Evolutionary conservation across 2,888 invertebrate species (phyloP).

Genomic region (Tupiocoris notatus): DNA sequence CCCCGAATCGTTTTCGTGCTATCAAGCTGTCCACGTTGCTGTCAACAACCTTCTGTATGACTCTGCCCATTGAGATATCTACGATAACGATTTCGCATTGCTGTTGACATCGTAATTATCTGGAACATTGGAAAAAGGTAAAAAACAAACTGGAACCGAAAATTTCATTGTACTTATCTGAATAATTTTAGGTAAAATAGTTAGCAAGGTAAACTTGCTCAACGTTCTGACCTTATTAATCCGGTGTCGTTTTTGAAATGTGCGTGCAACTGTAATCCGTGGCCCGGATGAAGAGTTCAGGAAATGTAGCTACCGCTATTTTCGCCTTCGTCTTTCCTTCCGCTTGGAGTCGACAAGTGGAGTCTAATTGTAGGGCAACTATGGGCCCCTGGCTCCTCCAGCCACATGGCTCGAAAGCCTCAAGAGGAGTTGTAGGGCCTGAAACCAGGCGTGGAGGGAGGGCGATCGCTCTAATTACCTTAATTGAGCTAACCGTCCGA

Average conservation of each 20-base stretch:
- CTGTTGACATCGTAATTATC: too few species aligned
- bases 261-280: too few species aligned
- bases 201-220: too few species aligned
- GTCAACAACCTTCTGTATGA: not conserved
- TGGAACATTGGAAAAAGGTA: too few species aligned
- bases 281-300: not conserved
- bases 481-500: conserved; percentile 13
- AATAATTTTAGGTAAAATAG: too few species aligned
- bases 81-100: too few species aligned
- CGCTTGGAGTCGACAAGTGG: not conserved
- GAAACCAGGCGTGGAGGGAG: not conserved
- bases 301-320: not conserved
- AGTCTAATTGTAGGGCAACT: not conserved
- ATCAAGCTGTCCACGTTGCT: not conserved
- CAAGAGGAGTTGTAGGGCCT: not conserved
- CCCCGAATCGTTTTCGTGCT: not conserved
- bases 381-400: not conserved
- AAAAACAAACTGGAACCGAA: too few species aligned
- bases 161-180: too few species aligned
- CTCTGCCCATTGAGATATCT: too few species aligned
- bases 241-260: too few species aligned
- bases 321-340: not conserved
- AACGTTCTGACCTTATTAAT: too few species aligned
- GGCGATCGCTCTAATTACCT: conserved; percentile 14
- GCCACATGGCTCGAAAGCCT: not conserved